phyloP scores from a whole-genome alignment of 2,888 invertebrate species.

The Rhaphigaster nebulosa region DNA sequence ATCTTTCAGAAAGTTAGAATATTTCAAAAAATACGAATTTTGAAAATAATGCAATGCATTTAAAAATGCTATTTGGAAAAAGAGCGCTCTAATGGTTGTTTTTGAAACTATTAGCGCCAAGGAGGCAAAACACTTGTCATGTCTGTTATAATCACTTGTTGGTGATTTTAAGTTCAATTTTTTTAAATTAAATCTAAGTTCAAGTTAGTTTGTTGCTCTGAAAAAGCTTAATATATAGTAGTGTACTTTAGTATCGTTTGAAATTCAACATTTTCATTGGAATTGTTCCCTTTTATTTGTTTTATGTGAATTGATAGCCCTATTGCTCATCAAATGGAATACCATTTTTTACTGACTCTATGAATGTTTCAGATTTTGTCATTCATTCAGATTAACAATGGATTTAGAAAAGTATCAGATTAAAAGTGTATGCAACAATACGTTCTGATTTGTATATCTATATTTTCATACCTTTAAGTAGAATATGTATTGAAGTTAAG shows the following conservation, averaged over 20 bases:
- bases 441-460: background rate
- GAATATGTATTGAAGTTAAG: background rate
- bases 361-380: background rate
- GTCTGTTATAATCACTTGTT: background rate
- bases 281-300: background rate
- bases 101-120: background rate
- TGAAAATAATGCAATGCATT: background rate
- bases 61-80: background rate
- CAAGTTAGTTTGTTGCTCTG: background rate
- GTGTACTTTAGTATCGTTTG: background rate
- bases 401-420: background rate
- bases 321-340: background rate
- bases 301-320: background rate
- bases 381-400: background rate
- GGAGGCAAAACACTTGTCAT: constrained; percentile 8
- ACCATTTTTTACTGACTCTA: background rate
- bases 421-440: background rate
- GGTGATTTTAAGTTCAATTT: no score
- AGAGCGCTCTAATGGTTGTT: background rate
- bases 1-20: background rate
- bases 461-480: background rate
- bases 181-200: background rate
- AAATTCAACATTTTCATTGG: background rate
- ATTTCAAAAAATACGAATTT: background rate
- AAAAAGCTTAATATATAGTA: background rate